Conservation (phyloP, 1,140 invertebrate species). For the roundworm (Caenorhabditis elegans) region WBcel235 BX284605.5:10768501-10769000, state of each 20-base stretch:
- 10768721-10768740: constrained; percentile 55
- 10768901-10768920: no score
- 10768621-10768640: constrained; percentile 67
- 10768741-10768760: constrained; percentile 50
- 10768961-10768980: no score
- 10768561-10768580: constrained; percentile 64
- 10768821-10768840: constrained; percentile 59
- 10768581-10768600: constrained; percentile 67
- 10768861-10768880: no score
- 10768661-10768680: constrained; percentile 60
- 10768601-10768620: constrained; percentile 66
- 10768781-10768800: constrained; percentile 68
- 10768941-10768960: no score
- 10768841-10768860: not conserved
- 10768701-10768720: not conserved
- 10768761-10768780: constrained; percentile 66
- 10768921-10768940: no score
- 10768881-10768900: no score
- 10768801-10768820: constrained; percentile 68
- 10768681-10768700: constrained; percentile 9
- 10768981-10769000: no score
- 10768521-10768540: constrained; percentile 43
- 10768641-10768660: constrained; percentile 52
- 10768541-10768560: constrained; percentile 66
- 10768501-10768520: not conserved